A percentile compares a stretch with the other conserved stretches of the same genome.
phyloP scores from a whole-genome alignment of 2,797 vertebrate genomes.

The Neosalanx taihuensis region DNA sequence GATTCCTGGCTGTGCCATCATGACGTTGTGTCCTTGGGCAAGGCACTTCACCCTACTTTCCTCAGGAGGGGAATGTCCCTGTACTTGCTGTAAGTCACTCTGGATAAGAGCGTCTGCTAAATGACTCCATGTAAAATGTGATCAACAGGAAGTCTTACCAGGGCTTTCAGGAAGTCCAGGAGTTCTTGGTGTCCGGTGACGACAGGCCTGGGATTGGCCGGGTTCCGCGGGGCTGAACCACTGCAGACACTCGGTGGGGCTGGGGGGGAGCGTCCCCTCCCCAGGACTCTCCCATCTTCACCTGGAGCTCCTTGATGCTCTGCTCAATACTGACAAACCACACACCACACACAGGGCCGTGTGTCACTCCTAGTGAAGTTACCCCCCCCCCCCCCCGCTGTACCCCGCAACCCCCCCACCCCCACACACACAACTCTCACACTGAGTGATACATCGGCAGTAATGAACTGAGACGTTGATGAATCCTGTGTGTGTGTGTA shows the following conservation, averaged over 20 bases:
- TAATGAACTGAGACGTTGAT: conserved; percentile 76
- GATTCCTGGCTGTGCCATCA: too few relatives aligned
- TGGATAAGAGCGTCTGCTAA: too few relatives aligned
- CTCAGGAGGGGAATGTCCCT: too few relatives aligned
- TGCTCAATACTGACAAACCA: conserved; percentile 82
- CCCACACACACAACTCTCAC: background rate
- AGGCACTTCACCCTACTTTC: too few relatives aligned
- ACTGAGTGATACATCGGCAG: conserved; percentile 61
- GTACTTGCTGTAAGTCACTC: too few relatives aligned
- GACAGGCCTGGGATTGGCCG: conserved; percentile 62
- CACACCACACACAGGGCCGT: conserved; percentile 30
- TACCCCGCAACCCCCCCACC: background rate
- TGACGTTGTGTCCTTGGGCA: too few relatives aligned
- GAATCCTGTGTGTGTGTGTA: conserved; percentile 60
- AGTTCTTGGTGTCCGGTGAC: conserved; percentile 76
- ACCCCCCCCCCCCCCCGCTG: background rate
- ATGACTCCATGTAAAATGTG: too few relatives aligned
- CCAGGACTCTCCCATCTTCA: conserved; percentile 74
- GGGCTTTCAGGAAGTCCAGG: conserved; percentile 81
- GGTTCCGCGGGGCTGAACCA: conserved; percentile 77
- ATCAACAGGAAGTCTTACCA: conserved; percentile 74
- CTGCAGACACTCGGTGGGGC: conserved; percentile 78
- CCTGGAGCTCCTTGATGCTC: conserved; percentile 83
- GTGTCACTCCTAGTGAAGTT: conserved; percentile 11
- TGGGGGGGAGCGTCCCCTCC: conserved; percentile 70